Evolutionary conservation across 2,797 vertebrate genomes (phyloP).

Genomic region (Gymnodraco acuticeps): DNA sequence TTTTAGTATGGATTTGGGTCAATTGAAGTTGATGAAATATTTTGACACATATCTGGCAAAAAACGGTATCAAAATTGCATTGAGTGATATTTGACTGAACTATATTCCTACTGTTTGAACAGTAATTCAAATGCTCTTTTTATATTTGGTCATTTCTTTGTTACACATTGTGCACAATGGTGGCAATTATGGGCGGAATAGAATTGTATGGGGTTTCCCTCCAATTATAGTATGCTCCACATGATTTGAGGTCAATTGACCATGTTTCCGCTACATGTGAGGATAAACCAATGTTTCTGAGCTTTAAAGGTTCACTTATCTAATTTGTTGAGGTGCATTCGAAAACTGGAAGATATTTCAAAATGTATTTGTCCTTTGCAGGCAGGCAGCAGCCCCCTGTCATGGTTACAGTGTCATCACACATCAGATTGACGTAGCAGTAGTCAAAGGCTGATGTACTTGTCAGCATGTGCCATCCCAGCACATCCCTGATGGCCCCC

Average conservation of each 20-base stretch:
- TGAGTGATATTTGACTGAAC: slow-evolving; percentile 3
- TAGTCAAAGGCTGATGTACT: slow-evolving; percentile 57
- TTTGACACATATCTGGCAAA: slow-evolving; percentile 41
- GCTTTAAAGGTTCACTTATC: neutral
- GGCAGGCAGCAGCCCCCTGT: slow-evolving; percentile 22
- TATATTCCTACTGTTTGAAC: slow-evolving; percentile 3
- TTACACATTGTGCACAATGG: neutral
- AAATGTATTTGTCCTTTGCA: slow-evolving; percentile 7
- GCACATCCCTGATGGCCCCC: slow-evolving; percentile 58
- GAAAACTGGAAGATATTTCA: neutral
- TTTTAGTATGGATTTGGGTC: slow-evolving; percentile 70
- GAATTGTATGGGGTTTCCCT: neutral
- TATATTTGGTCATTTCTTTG: slow-evolving; percentile 16
- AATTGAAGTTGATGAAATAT: slow-evolving; percentile 70
- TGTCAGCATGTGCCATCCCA: slow-evolving; percentile 51
- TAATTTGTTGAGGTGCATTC: neutral
- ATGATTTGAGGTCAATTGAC: neutral
- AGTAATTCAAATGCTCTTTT: neutral
- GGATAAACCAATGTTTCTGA: neutral
- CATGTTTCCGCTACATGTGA: neutral
- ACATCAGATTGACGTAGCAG: slow-evolving; percentile 45
- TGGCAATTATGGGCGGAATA: neutral
- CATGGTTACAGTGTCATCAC: slow-evolving; percentile 27
- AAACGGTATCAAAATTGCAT: slow-evolving; percentile 42
- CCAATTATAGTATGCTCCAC: neutral